Conservation (phyloP, 2,888 invertebrate genomes). For the Acronicta leporina region DNA sequence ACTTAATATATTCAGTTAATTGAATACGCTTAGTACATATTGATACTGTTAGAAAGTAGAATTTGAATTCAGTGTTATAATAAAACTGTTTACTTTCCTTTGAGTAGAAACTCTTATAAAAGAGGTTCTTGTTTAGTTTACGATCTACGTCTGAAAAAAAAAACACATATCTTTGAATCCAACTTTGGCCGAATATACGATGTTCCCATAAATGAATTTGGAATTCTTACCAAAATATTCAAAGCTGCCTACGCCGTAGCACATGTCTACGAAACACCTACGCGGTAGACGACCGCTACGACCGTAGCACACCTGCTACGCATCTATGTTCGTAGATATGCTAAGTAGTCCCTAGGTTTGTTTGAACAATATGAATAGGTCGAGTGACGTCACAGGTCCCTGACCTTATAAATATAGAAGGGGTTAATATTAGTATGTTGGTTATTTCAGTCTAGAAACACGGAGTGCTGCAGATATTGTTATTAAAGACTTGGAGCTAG, state of each 20-base stretch:
- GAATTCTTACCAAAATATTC: slow-evolving; percentile 3
- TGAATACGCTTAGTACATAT: not conserved
- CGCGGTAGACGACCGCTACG: slow-evolving; percentile 38
- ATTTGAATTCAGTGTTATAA: not conserved
- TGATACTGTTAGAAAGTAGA: not conserved
- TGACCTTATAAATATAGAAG: slow-evolving; percentile 21
- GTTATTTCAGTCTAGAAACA: slow-evolving; percentile 8
- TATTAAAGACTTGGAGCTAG: not conserved
- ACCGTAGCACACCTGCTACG: slow-evolving; percentile 48
- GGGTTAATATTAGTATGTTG: slow-evolving; percentile 9
- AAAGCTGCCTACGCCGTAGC: slow-evolving; percentile 32
- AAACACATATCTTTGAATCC: too few species aligned
- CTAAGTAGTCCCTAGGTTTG: slow-evolving; percentile 33
- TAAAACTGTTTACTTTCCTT: too few species aligned
- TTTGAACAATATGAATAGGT: slow-evolving; percentile 36
- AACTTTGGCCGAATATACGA: too few species aligned
- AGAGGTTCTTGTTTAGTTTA: too few species aligned
- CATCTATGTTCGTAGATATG: slow-evolving; percentile 38
- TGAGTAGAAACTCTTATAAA: too few species aligned
- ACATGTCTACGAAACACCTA: slow-evolving; percentile 35
- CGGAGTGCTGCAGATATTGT: not conserved
- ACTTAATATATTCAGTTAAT: slow-evolving; percentile 1
- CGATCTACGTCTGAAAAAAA: too few species aligned
- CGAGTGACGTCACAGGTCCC: slow-evolving; percentile 29
- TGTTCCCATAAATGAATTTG: not conserved